Conservation (phyloP, 2,797 vertebrate genomes). For the Aplochiton taeniatus region DNA sequence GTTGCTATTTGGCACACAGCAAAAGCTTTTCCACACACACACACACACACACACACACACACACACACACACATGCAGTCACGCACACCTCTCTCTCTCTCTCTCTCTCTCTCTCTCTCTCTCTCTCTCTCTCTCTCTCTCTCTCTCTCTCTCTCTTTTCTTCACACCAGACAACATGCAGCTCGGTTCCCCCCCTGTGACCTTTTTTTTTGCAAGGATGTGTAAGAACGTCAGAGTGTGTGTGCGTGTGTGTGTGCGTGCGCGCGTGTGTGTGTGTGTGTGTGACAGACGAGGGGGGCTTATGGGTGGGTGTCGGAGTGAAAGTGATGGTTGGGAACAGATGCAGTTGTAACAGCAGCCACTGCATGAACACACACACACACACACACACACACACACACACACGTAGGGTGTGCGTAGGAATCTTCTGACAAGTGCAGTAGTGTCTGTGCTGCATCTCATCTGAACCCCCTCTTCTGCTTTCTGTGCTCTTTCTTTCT, state of each 20-base stretch:
- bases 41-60: constrained; percentile 15
- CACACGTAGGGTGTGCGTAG: constrained; percentile 13
- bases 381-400: constrained; percentile 9
- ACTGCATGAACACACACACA: constrained; percentile 5
- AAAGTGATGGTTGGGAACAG: constrained; percentile 68
- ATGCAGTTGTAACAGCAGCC: constrained; percentile 66
- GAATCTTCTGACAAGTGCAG: constrained; percentile 38
- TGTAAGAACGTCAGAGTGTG: constrained; percentile 51
- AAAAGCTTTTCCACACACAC: constrained; percentile 50
- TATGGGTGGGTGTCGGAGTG: constrained; percentile 39
- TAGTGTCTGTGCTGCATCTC: constrained; percentile 8
- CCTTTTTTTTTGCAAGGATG: constrained; percentile 59
- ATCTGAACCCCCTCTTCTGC: not conserved
- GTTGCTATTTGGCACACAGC: constrained; percentile 48
- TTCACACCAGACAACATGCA: too few species aligned
- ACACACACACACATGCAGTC: not conserved
- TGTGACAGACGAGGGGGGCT: constrained; percentile 15
- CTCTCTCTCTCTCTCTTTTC: not conserved
- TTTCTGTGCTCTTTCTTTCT: not conserved
- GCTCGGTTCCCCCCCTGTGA: constrained; percentile 29
- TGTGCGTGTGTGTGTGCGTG: constrained; percentile 22
- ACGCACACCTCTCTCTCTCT: constrained; percentile 6
- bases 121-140: constrained; percentile 16
- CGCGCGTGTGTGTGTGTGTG: constrained; percentile 20
- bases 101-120: constrained; percentile 15